phyloP scores from a whole-genome alignment of 2,113 vertebrate genomes.

The Romanogobio albipinnatus region DNA sequence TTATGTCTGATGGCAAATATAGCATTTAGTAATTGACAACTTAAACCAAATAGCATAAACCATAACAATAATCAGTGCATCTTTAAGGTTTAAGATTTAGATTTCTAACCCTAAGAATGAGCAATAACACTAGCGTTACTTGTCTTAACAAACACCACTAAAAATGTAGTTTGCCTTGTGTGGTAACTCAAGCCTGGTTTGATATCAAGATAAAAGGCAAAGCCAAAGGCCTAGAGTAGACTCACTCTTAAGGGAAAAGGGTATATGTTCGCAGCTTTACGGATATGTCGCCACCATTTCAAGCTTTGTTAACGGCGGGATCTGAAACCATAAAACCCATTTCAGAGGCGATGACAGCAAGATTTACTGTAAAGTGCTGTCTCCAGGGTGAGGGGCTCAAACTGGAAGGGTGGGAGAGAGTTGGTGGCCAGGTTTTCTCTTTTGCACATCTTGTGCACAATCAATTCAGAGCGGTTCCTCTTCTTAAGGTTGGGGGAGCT shows the following conservation, averaged over 20 bases:
- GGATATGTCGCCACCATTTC: constrained; percentile 60
- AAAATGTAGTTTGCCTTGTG: background rate
- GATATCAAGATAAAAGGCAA: background rate
- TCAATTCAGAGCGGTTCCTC: constrained; percentile 12
- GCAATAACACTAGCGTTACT: background rate
- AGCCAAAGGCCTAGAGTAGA: constrained; percentile 7
- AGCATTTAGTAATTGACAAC: background rate
- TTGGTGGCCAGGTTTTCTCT: background rate
- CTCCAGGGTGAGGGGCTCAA: constrained; percentile 63
- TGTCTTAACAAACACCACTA: background rate
- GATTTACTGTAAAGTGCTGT: constrained; percentile 66
- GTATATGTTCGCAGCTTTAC: constrained; percentile 53
- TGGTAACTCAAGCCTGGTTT: background rate
- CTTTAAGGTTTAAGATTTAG: background rate
- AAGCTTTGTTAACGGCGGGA: constrained; percentile 66
- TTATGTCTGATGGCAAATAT: background rate
- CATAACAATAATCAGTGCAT: background rate
- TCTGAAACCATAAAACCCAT: constrained; percentile 68
- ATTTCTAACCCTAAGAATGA: background rate
- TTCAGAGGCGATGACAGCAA: constrained; percentile 66
- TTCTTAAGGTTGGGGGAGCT: constrained; percentile 29
- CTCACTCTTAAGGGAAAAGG: constrained; percentile 1
- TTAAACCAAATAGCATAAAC: background rate
- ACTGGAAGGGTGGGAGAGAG: constrained; percentile 51
- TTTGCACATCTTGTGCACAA: constrained; percentile 28